Base-by-base conservation (phyloP, 2,797 vertebrate species). In the Valencia hispanica region DNA sequence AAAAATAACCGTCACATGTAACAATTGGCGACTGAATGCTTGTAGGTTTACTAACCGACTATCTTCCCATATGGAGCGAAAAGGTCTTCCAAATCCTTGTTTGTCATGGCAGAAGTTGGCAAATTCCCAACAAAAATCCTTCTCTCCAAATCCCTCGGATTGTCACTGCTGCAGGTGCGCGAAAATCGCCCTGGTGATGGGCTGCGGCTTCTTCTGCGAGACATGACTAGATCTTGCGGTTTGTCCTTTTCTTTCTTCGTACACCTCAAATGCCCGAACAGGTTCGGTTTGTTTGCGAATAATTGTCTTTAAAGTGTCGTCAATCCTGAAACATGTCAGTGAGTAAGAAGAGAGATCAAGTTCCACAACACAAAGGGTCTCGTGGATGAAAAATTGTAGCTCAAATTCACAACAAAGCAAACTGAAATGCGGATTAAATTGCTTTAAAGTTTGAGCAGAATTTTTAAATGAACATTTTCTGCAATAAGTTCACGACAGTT, bases 41-140 rank as follows among this genome's bases (percentile, higher is more conserved):
- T 77, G 79, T 71, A 76, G 78, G 72, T 85, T 89, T 96, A 97
- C 96, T 97, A 95, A 97, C 96, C 96, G 95, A 96, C 89, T 89
- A 97, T 95, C 87, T 96, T 97, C 89, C 96, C 96, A 83, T 96
- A 97, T 85, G 95, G 93, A 89, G 85, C 94, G 96, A 98, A 96
- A 85, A 96, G 84, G n/a, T 96, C 96, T 95, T 96, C 95, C 94
- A 97, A 94, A 92, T 98, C 96, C 95, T 96, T 97, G 86, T 95
- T 96, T 89, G 92, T 93, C 97, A 97, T 96, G 92, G 96, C 93
- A 36, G 96, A 95, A 69, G 97, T 97, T 30, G 96, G 96, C 95
- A 97, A 97, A 97, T 95, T 97, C 89, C 96, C 96, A 82, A 98
- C 95, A 96, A 96, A 98, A 96, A 97, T 95, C 92, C 97, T 93